Base-by-base conservation (phyloP, 2,888 invertebrate species). In the Norana najaformis region DNA sequence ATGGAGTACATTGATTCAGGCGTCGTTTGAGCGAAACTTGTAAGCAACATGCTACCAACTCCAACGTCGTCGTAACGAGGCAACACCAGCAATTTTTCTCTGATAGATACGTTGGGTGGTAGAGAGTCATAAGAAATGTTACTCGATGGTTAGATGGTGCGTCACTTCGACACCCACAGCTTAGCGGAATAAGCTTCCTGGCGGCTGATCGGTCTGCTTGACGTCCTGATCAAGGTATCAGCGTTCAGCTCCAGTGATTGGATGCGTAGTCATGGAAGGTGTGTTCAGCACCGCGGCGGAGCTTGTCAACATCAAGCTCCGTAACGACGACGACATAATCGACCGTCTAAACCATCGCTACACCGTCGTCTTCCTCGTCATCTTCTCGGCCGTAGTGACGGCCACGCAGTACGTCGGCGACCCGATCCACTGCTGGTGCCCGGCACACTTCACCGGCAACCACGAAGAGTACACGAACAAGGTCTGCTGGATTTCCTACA, bases 371-470 rank as follows among this genome's bases (percentile, higher is more conserved):
- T 93, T 95, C 88, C 93, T 95, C 90, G 94, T 95, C 90, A 93
- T 94, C 88, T 94, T 94, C 93, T 94, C 94, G 11, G 94, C 94
- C 69, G 93, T 95, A 88, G 94, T 95, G 90, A 94, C 94, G 90
- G 94, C 95, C 47, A 93, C 94, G n/a, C 95, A 95, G 92, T 94
- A 94, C 92, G 94, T 95, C 83, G 94, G 94, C 36, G 94, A 94
- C 90, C 94, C 94, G 23, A 94, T 94, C 89, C 92, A 92, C 91
- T 95, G 95, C 92, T 95, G 95, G 94, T 95, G 95, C 90, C 92
- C 92, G 14, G 92, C 92, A 83, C 91, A 92, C 90, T 92, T 92
- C 90, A 92, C 92, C n/a, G 90, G 90, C 90, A 92, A 92, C 89
- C 92, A 92, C 83, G 91, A 92, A 89, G 92, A 92, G 47, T 92